Percentiles rank a stretch among this genome's conserved stretches.
Evolutionary conservation across 2,888 invertebrate species (phyloP).

Genomic region (Apodemia duryi): DNA sequence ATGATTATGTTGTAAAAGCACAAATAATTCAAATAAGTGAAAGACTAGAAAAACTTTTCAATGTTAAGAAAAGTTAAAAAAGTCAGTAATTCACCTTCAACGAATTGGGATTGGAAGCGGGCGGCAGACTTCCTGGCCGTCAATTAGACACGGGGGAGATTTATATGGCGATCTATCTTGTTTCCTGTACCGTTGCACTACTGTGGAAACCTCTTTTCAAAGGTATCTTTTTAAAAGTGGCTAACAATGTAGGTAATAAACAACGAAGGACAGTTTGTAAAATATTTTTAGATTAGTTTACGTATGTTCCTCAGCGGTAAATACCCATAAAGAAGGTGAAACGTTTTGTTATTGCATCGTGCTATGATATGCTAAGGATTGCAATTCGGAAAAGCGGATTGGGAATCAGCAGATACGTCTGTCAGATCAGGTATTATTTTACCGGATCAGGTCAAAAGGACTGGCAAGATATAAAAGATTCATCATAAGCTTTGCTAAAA

Average conservation of each 20-base stretch:
- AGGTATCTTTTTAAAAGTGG: constrained; percentile 38
- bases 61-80: constrained; percentile 7
- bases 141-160: constrained; percentile 72
- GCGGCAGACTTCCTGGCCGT: constrained; percentile 50
- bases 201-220: constrained; percentile 62
- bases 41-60: not conserved
- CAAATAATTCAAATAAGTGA: not conserved
- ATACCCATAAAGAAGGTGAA: too few species aligned
- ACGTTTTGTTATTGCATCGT: too few species aligned
- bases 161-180: constrained; percentile 72
- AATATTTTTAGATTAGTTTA: not conserved
- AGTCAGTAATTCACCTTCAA: constrained; percentile 4
- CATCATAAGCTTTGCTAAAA: too few species aligned
- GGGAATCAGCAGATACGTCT: too few species aligned
- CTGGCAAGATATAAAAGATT: too few species aligned
- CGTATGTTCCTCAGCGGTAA: not conserved
- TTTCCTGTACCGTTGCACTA: constrained; percentile 38
- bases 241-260: constrained; percentile 21
- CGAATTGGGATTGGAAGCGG: constrained; percentile 7
- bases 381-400: too few species aligned
- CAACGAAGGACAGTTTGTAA: constrained; percentile 13
- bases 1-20: too few species aligned
- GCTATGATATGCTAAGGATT: too few species aligned
- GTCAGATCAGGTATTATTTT: too few species aligned
- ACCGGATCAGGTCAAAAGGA: too few species aligned